Evolutionary conservation across 2,888 invertebrate species (phyloP).

Genomic region (Folsomia candida): DNA sequence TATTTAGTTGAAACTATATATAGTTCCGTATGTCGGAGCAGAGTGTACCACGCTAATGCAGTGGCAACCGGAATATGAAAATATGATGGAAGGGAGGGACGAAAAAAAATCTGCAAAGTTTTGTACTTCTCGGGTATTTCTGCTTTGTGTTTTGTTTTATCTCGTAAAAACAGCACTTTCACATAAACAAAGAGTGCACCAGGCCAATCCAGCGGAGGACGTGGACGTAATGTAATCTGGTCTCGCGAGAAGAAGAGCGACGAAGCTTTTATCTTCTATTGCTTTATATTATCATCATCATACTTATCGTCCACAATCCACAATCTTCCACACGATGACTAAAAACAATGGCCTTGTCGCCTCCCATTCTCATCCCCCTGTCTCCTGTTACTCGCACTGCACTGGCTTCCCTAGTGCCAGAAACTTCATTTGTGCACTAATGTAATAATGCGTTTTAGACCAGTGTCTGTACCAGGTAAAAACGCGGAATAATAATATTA

Average conservation of each 20-base stretch:
- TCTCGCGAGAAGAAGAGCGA: neutral
- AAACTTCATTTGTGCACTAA: neutral
- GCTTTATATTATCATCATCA: constrained; percentile 13
- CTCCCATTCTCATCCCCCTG: neutral
- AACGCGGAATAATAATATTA: neutral
- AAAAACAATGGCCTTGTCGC: constrained; percentile 12
- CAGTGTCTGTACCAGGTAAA: neutral
- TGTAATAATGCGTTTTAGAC: neutral
- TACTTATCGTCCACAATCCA: constrained; percentile 6
- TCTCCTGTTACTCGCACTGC: neutral
- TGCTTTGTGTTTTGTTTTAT: constrained; percentile 9
- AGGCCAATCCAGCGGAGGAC: neutral
- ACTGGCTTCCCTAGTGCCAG: neutral
- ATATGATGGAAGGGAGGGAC: constrained; percentile 5
- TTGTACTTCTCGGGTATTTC: neutral
- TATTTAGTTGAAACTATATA: too few species aligned
- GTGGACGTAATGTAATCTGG: neutral
- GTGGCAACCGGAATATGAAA: constrained; percentile 9
- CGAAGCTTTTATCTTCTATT: constrained; percentile 11
- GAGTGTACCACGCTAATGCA: neutral
- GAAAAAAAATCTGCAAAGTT: neutral
- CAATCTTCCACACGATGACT: constrained; percentile 10
- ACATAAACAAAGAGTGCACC: neutral
- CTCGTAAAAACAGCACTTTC: constrained; percentile 7
- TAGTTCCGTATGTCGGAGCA: too few species aligned